phyloP scores from a whole-genome alignment of 1,140 invertebrate species.

The Drosophila orena region DNA sequence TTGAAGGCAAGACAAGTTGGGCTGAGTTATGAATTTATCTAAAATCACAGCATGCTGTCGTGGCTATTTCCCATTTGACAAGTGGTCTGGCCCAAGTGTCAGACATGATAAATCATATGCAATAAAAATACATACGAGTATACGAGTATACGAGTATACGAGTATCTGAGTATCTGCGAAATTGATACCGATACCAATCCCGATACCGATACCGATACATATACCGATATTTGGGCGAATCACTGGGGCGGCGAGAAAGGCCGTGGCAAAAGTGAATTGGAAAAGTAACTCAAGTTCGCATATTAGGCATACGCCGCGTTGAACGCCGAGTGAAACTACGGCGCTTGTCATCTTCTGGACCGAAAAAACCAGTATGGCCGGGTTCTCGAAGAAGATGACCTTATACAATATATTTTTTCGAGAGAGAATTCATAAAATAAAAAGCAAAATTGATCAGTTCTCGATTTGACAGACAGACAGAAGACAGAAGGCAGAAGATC shows the following conservation, averaged over 20 bases:
- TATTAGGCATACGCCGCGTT: constrained; percentile 46
- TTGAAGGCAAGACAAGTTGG: constrained; percentile 83
- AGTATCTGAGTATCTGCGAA: constrained; percentile 27
- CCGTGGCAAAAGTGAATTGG: constrained; percentile 32
- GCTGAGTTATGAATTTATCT: constrained; percentile 82
- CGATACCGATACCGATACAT: too few relatives aligned
- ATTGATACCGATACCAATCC: constrained; percentile 14
- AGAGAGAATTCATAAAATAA: constrained; percentile 39
- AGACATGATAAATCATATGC: constrained; percentile 78
- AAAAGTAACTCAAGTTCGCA: constrained; percentile 26
- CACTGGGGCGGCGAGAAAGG: constrained; percentile 36
- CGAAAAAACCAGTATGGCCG: constrained; percentile 40
- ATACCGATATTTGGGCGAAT: constrained; percentile 4
- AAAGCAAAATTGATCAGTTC: constrained; percentile 42
- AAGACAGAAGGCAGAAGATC: constrained; percentile 18
- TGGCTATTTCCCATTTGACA: constrained; percentile 69
- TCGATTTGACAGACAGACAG: constrained; percentile 39
- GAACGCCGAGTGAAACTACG: constrained; percentile 37
- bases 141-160: too few relatives aligned
- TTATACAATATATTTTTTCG: constrained; percentile 48
- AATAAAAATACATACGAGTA: constrained; percentile 37
- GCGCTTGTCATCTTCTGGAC: constrained; percentile 37
- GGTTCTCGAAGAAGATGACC: constrained; percentile 53
- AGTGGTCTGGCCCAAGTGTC: constrained; percentile 82
- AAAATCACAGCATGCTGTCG: constrained; percentile 76